Evolutionary conservation across 2,888 invertebrate species (phyloP), one percentile per base, ranked within the genome.

Genomic region (Smittia aterrima): DNA sequence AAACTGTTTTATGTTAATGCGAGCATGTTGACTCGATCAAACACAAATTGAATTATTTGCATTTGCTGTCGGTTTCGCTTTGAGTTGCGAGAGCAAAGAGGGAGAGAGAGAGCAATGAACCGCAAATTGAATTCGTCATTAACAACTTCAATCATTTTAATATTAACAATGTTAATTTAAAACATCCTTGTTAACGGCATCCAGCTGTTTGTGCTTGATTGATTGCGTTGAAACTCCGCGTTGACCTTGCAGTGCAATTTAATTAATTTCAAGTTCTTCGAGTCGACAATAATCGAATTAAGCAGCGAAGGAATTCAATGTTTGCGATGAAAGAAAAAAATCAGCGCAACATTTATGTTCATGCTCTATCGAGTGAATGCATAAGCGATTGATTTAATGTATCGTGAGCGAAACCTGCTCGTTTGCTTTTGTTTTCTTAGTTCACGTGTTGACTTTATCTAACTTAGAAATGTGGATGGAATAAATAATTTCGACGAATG

Each of bases 1-100:
- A 70, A 32, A n/a, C 20, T n/a, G n/a, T 27, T 38, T 62, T 72
- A 72, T 72, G 72, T 20, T 62, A 72, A 72, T 72, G 72, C 72
- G n/a, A 58, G 40, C 72, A 62, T 58, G 40, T 72, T 27, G 16
- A 24, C 22, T 9, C n/a, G 13, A 27, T 11, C 25, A 27, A 64
- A 64, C 20, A 20, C n/a, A 22, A 64, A 64, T 27, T 25, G 27
- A 64, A 64, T 64, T 25, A 27, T 24, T 22, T 25, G 64, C 58
- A 64, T 27, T n/a, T 16, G 64, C 4, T 6, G 24, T 25, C 27
- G 13, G 58, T 13, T n/a, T 58, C 20, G 20, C 18, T 47, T 47
- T 58, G 18, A 58, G 3, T 38, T 38, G 16, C 16, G 47, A 47
- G 4, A 11, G 13, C 47, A n/a, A 11, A 47, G n/a, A n/a, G n/a